Evolutionary conservation across 2,113 vertebrate species (phyloP).

Genomic region (Laticauda laticaudata): DNA sequence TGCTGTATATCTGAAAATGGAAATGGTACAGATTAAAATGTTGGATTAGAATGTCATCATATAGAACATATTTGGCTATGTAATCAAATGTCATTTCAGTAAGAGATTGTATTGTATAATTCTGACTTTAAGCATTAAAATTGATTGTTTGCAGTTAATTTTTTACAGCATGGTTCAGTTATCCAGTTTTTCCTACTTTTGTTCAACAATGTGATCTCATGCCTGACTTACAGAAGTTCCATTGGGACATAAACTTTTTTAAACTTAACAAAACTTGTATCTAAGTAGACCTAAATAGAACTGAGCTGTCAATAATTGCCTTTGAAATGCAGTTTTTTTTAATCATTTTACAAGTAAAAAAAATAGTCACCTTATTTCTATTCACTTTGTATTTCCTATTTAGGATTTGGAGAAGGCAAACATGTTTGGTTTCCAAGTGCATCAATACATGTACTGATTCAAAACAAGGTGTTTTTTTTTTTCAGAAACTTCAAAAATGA

Average conservation of each 20-base stretch:
- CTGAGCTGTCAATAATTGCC: background rate
- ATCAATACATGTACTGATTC: too few species aligned
- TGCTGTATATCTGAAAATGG: background rate
- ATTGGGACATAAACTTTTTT: background rate
- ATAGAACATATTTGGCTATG: background rate
- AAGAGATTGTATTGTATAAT: background rate
- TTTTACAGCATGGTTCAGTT: conserved; percentile 21
- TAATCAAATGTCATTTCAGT: background rate
- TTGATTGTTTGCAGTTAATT: background rate
- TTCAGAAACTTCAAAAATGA: too few species aligned
- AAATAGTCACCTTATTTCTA: background rate
- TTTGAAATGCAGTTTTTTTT: conserved; percentile 5
- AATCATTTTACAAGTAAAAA: background rate
- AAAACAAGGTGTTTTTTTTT: too few species aligned
- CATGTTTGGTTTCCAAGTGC: too few species aligned
- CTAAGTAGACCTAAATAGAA: background rate
- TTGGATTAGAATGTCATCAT: background rate
- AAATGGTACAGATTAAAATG: background rate
- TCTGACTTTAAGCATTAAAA: background rate
- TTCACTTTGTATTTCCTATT: background rate
- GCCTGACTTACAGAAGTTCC: background rate
- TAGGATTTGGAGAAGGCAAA: too few species aligned
- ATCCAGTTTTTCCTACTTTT: conserved; percentile 17
- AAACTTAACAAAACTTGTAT: background rate
- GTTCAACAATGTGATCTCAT: background rate